Base-by-base conservation (phyloP, 2,888 invertebrate species). In the Labia minor region DNA sequence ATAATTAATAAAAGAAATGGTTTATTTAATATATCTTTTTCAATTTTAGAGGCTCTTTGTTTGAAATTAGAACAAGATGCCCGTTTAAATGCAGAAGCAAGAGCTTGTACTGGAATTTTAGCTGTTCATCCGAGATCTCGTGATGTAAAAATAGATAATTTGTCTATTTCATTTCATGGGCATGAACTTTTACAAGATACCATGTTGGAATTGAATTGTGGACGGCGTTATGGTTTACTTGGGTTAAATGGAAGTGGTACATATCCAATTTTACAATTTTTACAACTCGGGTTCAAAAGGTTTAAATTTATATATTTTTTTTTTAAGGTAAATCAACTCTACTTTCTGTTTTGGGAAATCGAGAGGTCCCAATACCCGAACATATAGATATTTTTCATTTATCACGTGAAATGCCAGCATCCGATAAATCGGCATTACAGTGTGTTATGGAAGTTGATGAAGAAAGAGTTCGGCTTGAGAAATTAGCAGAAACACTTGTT, bases 391-490 rank as follows among this genome's bases (percentile, higher is more conserved):
- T 98, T 74, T 99, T 96, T 80, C 92, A 98, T 78, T 82, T 99
- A 76, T 91, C 93, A 10, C 85, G 98, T 65, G 99, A 99, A 81
- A 97, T 98, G 88, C 91, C 95, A 0, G 97, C 99, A n/a, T 94
- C 94, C 69, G 92, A 95, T 74, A 98, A 98, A 81, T 87, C 92
- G 11, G 99, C 99, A 1, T 81, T 99, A 66, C 83, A 95, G 77
- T 93, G 95, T 77, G 99, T 99, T 37, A 94, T 97, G 90, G 98
- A 99, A 78, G 99, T 99, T 0, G 99, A 99, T 74, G 88, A 92
- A 74, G 97, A 98, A 76, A 83, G 97, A 66, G 82, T 93, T 66
- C 84, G 91, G 70, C 81, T 99, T 65, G 99, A 99, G 77, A 88
- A 88, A 75, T 81, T 97, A 63, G 95, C 95, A 0, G 99, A 99